Evolutionary conservation across 2,888 invertebrate species (phyloP), one percentile per base, ranked within the genome.

Genomic region (Pecten maximus): DNA sequence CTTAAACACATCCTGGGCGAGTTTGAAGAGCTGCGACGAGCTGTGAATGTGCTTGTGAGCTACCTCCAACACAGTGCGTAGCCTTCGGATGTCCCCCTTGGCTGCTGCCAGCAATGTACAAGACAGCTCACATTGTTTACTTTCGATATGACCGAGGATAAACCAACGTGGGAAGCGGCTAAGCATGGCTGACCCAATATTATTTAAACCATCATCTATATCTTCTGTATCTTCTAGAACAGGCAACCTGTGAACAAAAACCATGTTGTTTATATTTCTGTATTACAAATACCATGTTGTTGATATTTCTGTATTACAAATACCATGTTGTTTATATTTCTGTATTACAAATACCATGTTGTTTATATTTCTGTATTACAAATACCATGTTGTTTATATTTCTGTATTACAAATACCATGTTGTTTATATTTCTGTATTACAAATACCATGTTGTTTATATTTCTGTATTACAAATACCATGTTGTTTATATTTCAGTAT

Each of bases 1-100:
- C 23, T 98, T 97, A 97, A 98, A 98, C 92, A 98, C 98, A 97
- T 98, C 98, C 96, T 98, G 98, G 91, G 98, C 98, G 91, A 98
- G 97, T 93, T 98, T 98, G 97, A 98, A 98, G 96, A 98, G 97
- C 97, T 98, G 98, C 89, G 98, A 98, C 8, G 98, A 98, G 94
- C 98, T 98, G 94, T 98, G 98, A 94, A 98, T 98, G 97, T 98
- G 98, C 44, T 98, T 97, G 96, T 98, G 98, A 16, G 98, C 98
- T 40, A 98, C 98, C 95, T 98, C 98, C 88, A 98, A 97, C 19
- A 98, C 98, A 0, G 98, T 98, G 6, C 98, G 97, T 89, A 98
- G 97, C 0, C 98, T 97, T 92, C 97, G 97, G 0, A 98, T 97
- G 96, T 98, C 98, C 93, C 98, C 97, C 97, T 98, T 98, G 40